Evolutionary conservation across 1,140 invertebrate species (phyloP).

Genomic region (Dufourea novaeangliae): DNA sequence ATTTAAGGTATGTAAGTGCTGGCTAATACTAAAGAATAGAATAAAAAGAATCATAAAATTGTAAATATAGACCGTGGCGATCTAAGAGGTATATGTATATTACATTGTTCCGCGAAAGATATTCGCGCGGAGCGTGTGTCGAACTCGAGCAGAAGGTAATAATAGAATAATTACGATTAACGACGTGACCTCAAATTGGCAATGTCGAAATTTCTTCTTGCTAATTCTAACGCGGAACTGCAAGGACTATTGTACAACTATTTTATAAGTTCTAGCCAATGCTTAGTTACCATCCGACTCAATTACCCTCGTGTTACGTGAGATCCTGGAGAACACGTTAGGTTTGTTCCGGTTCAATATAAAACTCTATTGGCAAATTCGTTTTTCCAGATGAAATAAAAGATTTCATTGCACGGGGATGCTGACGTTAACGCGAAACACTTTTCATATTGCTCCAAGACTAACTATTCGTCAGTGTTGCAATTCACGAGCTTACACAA

Average conservation of each 20-base stretch:
- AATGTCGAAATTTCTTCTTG: constrained; percentile 6
- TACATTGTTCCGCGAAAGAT: background rate
- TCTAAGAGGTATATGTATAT: background rate
- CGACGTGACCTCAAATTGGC: background rate
- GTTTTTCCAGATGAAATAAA: background rate
- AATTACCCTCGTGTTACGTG: background rate
- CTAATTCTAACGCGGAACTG: background rate
- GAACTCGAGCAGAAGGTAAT: background rate
- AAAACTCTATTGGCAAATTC: background rate
- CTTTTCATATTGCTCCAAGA: background rate
- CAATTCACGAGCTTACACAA: background rate
- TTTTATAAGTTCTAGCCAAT: background rate
- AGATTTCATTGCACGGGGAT: background rate
- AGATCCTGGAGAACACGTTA: background rate
- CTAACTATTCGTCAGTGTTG: background rate
- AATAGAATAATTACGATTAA: constrained; percentile 11
- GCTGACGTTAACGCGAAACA: background rate
- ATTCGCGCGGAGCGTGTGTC: background rate
- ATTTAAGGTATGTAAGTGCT: background rate
- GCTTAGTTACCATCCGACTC: background rate
- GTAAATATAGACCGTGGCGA: background rate
- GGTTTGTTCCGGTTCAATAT: background rate
- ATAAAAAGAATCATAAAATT: background rate
- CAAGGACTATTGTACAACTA: too few relatives aligned
- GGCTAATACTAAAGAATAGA: background rate